Conservation (phyloP, 2,888 invertebrate genomes). For the Tinea trinotella region DNA sequence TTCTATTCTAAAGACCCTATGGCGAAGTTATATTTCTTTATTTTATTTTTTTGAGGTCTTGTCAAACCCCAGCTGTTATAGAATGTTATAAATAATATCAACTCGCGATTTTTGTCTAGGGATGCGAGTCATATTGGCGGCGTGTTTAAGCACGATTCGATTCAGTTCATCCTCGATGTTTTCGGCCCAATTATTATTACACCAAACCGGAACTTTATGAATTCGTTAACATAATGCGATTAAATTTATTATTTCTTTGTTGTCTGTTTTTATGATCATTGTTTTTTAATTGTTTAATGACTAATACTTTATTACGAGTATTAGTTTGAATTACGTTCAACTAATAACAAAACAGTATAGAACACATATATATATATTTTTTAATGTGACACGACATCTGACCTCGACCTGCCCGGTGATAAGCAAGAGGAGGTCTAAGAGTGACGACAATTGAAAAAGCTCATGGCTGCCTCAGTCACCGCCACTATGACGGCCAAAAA, state of each 20-base stretch:
- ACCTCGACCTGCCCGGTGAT: too few species aligned
- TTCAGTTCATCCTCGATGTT: conserved; percentile 68
- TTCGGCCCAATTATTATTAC: conserved; percentile 60
- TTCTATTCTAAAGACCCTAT: not conserved
- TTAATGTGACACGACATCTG: too few species aligned
- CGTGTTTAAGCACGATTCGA: conserved; percentile 45
- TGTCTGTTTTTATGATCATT: too few species aligned
- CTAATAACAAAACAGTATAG: too few species aligned
- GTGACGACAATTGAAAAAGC: too few species aligned
- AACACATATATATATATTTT: too few species aligned
- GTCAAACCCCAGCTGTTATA: conserved; percentile 67
- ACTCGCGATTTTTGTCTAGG: conserved; percentile 41
- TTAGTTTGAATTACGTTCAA: too few species aligned
- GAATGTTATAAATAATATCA: conserved; percentile 71
- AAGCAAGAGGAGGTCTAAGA: too few species aligned
- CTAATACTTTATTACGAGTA: too few species aligned
- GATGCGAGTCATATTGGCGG: conserved; percentile 49
- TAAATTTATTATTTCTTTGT: not conserved
- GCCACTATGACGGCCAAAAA: too few species aligned
- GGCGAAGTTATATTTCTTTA: conserved; percentile 44
- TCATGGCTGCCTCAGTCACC: too few species aligned
- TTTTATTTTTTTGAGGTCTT: conserved; percentile 58
- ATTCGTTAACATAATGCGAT: conserved; percentile 29
- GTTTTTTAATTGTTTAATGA: too few species aligned
- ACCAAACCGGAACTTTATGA: conserved; percentile 55